These are phyloP conservation scores for Etheostoma spectabile DNA, from an alignment of 2,113 vertebrate species.

Conservation along the genomic window DNA sequence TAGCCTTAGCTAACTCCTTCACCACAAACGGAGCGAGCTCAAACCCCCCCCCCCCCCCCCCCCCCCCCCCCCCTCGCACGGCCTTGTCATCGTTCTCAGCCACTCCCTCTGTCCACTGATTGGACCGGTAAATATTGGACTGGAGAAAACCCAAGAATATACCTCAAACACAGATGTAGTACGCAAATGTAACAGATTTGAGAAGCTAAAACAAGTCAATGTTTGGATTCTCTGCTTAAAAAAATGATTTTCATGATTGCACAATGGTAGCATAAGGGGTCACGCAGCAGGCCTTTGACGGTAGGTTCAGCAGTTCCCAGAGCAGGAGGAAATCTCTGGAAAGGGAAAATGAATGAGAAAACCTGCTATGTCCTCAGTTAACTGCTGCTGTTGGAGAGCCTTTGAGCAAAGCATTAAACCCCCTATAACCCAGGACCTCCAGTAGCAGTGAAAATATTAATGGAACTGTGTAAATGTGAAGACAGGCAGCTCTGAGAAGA, in stretches of 20 bases:
- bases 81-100: no score
- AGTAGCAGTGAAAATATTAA: background rate
- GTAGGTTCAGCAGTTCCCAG: background rate
- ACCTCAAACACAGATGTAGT: no score
- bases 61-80: no score
- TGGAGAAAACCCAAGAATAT: no score
- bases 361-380: background rate
- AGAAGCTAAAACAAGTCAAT: background rate
- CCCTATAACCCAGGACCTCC: no score
- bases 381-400: slow-evolving; percentile 2
- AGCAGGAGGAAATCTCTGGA: background rate
- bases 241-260: background rate
- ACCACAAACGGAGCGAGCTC: no score
- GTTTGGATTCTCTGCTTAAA: background rate
- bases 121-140: no score
- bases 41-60: no score
- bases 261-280: background rate
- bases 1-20: no score
- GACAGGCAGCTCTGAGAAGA: background rate
- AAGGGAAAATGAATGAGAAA: background rate
- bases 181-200: background rate
- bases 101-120: no score
- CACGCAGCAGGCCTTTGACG: background rate
- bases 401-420: slow-evolving; percentile 1
- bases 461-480: background rate